Evolutionary conservation across 2,888 invertebrate genomes (phyloP).

Genomic region (Campaea margaritaria): DNA sequence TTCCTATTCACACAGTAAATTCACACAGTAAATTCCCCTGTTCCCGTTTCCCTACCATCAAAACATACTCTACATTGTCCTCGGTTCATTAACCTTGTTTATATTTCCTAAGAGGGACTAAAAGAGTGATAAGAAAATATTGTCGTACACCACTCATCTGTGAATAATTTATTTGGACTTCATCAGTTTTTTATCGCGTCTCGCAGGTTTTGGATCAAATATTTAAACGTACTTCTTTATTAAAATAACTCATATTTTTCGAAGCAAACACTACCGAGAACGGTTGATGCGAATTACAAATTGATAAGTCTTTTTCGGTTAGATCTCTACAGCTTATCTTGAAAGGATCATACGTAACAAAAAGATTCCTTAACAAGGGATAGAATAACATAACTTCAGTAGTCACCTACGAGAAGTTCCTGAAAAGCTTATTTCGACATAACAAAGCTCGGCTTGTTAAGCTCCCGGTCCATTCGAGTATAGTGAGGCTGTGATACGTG

Average conservation of each 20-base stretch:
- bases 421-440: neutral
- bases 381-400: neutral
- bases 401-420: neutral
- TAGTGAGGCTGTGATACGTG: slow-evolving; percentile 9
- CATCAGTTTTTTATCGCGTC: neutral
- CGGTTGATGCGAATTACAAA: neutral
- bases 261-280: neutral
- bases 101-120: neutral
- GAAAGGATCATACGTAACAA: neutral
- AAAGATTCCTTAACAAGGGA: neutral
- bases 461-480: slow-evolving; percentile 4
- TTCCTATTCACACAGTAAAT: neutral
- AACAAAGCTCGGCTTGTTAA: slow-evolving; percentile 7
- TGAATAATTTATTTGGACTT: slow-evolving; percentile 8
- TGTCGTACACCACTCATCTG: slow-evolving; percentile 1
- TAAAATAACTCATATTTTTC: neutral
- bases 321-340: neutral
- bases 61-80: neutral
- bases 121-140: neutral
- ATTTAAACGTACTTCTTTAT: slow-evolving; percentile 2
- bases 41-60: neutral
- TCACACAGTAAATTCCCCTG: neutral
- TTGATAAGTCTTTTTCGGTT: slow-evolving; percentile 1
- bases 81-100: neutral
- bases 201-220: slow-evolving; percentile 2